Base-by-base conservation (phyloP, 2,888 invertebrate genomes). In the Papilio elwesi region DNA sequence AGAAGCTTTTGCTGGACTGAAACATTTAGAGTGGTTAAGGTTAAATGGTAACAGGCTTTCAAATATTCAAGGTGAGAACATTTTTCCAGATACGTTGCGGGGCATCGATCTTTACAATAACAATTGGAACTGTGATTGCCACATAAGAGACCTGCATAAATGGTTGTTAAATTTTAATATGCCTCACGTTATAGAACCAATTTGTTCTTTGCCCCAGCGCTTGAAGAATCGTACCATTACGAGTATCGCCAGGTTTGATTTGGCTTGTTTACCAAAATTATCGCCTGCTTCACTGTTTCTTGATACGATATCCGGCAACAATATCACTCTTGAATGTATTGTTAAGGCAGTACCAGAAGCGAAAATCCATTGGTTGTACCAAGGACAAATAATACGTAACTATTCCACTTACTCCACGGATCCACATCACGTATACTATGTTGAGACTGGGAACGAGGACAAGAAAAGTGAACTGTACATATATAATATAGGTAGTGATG, bases 51-150 rank as follows among this genome's bases (percentile, higher is more conserved):
- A 98, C 91, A 95, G 95, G 82, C 94, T 98, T 83, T 95, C 95
- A 73, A 95, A 95, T 81, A 95, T 97, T 80, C 95, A 95, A 83
- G 97, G 96, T 64, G 94, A 94, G 74, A 95, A 95, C 83, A 95
- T 97, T 80, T 94, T 97, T 69, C 97, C 97, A n/a, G 95, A 96
- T 75, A 95, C 96, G 66, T 91, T 98, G 79, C 96, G 97, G 80
- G 97, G 97, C 73, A 95, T 98, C 74, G 96, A 97, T 82, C 91
- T 98, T 78, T 96, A 98, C 86, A 96, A 96, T 86, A 98, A 98
- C 94, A 96, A 97, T 78, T 98, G 98, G 98, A 95, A 96, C 79
- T 98, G 98, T 89, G 97, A 98, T 89, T 98, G 98, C 88, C 95
- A 96, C 79, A 94, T 98, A 82, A 92, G 96, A 79, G 96, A 97